Evolutionary conservation across 1,140 invertebrate species (phyloP).

Genomic region (Andrena cerasifolii): DNA sequence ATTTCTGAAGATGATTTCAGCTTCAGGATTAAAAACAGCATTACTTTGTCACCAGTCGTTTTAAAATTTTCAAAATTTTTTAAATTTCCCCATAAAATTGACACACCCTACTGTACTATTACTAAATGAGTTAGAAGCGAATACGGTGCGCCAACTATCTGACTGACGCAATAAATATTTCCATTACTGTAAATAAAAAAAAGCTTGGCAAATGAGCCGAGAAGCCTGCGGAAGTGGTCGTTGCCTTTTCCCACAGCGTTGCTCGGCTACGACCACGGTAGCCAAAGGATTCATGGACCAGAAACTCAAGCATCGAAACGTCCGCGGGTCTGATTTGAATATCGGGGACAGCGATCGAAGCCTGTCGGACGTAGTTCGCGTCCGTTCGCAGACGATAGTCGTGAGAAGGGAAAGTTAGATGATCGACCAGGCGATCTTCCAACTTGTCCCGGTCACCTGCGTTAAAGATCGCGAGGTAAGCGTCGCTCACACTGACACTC

Average conservation of each 20-base stretch:
- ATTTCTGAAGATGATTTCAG: no score
- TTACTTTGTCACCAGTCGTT: no score
- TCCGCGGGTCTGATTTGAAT: neutral
- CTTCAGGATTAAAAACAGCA: no score
- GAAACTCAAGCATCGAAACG: neutral
- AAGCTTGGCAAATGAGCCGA: constrained; percentile 3
- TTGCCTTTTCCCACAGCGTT: constrained; percentile 2
- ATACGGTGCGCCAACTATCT: no score
- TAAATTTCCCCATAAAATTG: no score
- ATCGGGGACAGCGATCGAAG: neutral
- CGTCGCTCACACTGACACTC: no score
- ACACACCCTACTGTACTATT: no score
- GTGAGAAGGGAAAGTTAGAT: constrained; percentile 48
- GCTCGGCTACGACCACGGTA: neutral
- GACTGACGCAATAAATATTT: no score
- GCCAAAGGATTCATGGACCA: neutral
- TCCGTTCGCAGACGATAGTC: constrained; percentile 1
- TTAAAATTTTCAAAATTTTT: no score
- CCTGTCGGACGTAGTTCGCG: neutral
- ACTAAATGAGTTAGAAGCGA: no score
- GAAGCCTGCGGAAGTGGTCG: neutral
- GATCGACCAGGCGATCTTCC: constrained; percentile 15
- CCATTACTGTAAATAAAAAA: no score
- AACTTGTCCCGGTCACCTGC: neutral
- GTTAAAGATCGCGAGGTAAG: neutral